These are phyloP conservation scores for Epirrhoe alternata DNA, from an alignment of 2,888 invertebrate genomes.

Conservation along the genomic window DNA sequence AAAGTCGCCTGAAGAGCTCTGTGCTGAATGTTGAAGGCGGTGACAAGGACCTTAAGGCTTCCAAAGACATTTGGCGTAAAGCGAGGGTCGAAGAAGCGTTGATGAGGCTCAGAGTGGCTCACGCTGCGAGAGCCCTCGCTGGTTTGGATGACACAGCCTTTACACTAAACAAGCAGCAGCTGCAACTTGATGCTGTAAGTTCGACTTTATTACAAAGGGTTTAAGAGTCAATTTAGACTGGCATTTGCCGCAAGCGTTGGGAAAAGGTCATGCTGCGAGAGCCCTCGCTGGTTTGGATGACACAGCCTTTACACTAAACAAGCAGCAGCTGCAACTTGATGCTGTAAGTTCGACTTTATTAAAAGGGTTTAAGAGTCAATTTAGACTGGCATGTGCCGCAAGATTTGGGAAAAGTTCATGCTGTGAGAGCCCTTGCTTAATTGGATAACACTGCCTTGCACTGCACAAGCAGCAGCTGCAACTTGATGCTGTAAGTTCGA, in stretches of 20 bases:
- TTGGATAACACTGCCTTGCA: conserved; percentile 87
- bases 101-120: conserved; percentile 87
- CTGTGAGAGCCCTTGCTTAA: conserved; percentile 86
- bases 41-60: conserved; percentile 59
- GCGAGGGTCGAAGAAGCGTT: conserved; percentile 86
- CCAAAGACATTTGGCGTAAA: conserved; percentile 65
- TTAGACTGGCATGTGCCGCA: conserved; percentile 86
- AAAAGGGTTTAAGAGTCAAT: not conserved
- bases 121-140: conserved; percentile 87
- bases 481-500: conserved; percentile 87
- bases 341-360: conserved; percentile 77
- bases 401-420: too few relatives aligned
- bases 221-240: not conserved
- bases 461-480: conserved; percentile 89
- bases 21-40: conserved; percentile 74
- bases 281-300: conserved; percentile 87
- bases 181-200: conserved; percentile 89
- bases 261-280: conserved; percentile 87
- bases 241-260: conserved; percentile 63
- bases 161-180: conserved; percentile 88
- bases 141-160: conserved; percentile 87
- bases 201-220: not conserved
- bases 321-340: conserved; percentile 88
- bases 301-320: conserved; percentile 88
- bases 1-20: conserved; percentile 69